Evolutionary conservation across 2,888 invertebrate species (phyloP).

Genomic region (Diogma glabrata): DNA sequence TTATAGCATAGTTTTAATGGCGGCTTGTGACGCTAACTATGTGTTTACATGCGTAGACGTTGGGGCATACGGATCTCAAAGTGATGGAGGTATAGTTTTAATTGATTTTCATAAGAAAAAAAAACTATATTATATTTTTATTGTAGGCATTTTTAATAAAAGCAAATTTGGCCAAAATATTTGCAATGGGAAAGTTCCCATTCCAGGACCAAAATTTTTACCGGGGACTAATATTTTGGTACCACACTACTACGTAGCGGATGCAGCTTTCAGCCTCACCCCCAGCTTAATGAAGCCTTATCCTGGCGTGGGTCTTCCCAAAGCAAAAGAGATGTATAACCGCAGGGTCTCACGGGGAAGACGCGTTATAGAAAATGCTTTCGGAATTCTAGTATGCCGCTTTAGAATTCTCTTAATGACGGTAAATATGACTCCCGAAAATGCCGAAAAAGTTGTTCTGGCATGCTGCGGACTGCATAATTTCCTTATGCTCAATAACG

Average conservation of each 20-base stretch:
- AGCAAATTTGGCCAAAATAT: neutral
- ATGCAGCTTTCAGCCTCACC: neutral
- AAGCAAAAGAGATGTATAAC: neutral
- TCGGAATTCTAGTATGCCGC: neutral
- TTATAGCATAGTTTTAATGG: neutral
- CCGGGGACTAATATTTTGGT: neutral
- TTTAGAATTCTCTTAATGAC: neutral
- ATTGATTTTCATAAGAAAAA: too few species aligned
- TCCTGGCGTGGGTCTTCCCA: neutral
- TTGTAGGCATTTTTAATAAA: neutral
- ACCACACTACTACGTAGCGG: neutral
- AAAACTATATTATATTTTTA: too few species aligned
- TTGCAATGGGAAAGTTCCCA: neutral
- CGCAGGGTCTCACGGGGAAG: neutral
- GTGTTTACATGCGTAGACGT: neutral
- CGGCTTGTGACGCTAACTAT: neutral
- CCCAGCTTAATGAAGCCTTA: neutral
- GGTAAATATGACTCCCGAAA: neutral
- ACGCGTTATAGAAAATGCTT: neutral
- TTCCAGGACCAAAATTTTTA: neutral
- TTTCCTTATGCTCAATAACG: too few species aligned
- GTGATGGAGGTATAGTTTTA: too few species aligned
- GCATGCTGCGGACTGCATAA: too few species aligned
- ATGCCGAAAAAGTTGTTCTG: neutral
- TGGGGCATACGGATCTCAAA: too few species aligned